Conservation (phyloP, 2,888 invertebrate species). For the Eumerus sabulonum region DNA sequence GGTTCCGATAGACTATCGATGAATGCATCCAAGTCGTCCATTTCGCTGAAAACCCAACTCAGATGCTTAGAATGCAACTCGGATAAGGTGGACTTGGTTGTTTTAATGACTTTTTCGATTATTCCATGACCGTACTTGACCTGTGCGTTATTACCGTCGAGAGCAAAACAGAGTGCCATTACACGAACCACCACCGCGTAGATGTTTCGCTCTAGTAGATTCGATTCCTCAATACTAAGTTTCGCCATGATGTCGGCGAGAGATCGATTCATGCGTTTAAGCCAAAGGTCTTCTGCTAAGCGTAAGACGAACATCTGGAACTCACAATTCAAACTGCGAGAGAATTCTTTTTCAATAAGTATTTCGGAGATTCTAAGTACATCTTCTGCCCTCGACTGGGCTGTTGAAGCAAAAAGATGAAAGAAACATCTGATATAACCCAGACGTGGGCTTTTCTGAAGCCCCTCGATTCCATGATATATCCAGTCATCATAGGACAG, state of each 20-base stretch:
- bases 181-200: slow-evolving; percentile 76
- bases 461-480: slow-evolving; percentile 74
- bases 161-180: slow-evolving; percentile 73
- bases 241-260: slow-evolving; percentile 46
- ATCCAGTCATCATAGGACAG: slow-evolving; percentile 76
- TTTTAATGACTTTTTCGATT: slow-evolving; percentile 70
- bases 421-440: slow-evolving; percentile 76
- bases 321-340: slow-evolving; percentile 73
- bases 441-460: slow-evolving; percentile 73
- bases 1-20: slow-evolving; percentile 76
- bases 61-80: slow-evolving; percentile 74
- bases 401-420: slow-evolving; percentile 73
- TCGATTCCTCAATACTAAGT: slow-evolving; percentile 24
- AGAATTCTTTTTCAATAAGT: slow-evolving; percentile 72
- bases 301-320: slow-evolving; percentile 75
- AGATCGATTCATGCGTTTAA: slow-evolving; percentile 59
- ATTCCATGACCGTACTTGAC: slow-evolving; percentile 68
- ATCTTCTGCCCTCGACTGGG: slow-evolving; percentile 70
- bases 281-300: slow-evolving; percentile 71
- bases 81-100: slow-evolving; percentile 62
- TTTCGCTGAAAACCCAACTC: slow-evolving; percentile 71
- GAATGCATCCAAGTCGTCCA: slow-evolving; percentile 74
- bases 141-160: slow-evolving; percentile 58
- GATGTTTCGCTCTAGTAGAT: slow-evolving; percentile 70
- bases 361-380: slow-evolving; percentile 72